Evolutionary conservation across 1,140 invertebrate species (phyloP), one percentile per base, ranked within the genome.

Genomic region (Microplitis demolitor): DNA sequence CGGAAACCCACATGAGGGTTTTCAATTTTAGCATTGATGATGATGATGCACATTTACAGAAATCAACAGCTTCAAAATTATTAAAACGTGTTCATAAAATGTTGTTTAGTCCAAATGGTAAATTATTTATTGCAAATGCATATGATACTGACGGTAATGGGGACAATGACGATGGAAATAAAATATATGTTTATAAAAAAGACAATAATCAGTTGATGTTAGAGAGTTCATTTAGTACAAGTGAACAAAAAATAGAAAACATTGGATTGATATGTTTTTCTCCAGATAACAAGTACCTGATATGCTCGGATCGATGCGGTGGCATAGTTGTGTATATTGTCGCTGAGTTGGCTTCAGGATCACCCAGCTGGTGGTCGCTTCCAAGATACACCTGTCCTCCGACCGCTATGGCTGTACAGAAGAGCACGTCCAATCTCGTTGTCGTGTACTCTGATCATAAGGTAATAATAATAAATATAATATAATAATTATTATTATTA

Each of bases 401-500:
- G 0, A 92, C 92, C 0, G 91, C 92, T 0, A 81, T 95, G 73
- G 88, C 89, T 3, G 84, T 95, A 6, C 89, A 93, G 73, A 85
- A 88, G 16, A 74, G 78, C 2, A 81, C 81, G 0, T 84, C 89
- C 6, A 88, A 87, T 74, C 79, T 95, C 4, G 87, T 94, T 31
- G 84, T 93, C 6, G 90, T 89, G 3, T 95, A 94, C 85, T 88
- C 92, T 1, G 91, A 95, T 88, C 91, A 92, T 76, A 92, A 91
- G 88, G 92, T 92, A 84, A 86, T 72, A 73, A n/a, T 64, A 66
- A 62, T 34, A 54, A 31, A 50, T 51, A 66, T 39, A 39, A 6
- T 39, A 39, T 39, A 8, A 39, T 39, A 1, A 39, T 39, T 39
- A 39, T 39, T 39, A 39, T 39, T 39, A 39, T 39, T 2, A 39